Conservation (phyloP, 2,888 invertebrate genomes). For the Megaustenia siamemsis region DNA sequence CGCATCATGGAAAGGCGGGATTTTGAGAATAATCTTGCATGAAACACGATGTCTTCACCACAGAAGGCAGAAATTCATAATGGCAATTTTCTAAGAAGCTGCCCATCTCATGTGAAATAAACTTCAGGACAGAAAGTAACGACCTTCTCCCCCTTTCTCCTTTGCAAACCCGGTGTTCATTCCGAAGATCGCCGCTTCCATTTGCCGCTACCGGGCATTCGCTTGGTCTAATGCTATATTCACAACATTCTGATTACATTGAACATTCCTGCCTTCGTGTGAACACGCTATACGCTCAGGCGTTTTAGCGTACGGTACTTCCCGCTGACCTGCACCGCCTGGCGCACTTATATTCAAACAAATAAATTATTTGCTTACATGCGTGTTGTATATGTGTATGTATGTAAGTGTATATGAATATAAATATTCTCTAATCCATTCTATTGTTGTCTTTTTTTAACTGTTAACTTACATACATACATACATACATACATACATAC, state of each 20-base stretch:
- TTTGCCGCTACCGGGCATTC: not conserved
- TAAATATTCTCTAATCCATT: too few relatives aligned
- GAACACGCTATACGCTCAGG: not conserved
- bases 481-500: too few relatives aligned
- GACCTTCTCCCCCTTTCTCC: too few relatives aligned
- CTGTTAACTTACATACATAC: too few relatives aligned
- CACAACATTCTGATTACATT: not conserved
- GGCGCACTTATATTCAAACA: too few relatives aligned
- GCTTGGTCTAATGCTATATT: not conserved
- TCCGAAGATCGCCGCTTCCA: too few relatives aligned
- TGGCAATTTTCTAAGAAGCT: not conserved
- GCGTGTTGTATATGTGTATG: too few relatives aligned
- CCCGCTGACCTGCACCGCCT: too few relatives aligned
- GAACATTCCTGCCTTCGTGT: not conserved
- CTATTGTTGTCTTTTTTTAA: too few relatives aligned
- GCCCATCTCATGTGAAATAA: slow-evolving; percentile 6
- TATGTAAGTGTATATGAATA: too few relatives aligned
- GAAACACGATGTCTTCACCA: slow-evolving; percentile 11
- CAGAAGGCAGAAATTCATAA: not conserved
- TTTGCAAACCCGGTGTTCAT: not conserved
- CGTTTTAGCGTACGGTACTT: too few relatives aligned
- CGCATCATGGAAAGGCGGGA: not conserved
- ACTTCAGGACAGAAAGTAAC: slow-evolving; percentile 2
- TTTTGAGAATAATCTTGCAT: slow-evolving; percentile 3
- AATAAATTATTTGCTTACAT: too few relatives aligned